Evolutionary conservation across 1,140 invertebrate genomes (phyloP).

Genomic region (Hycleus phaleratus): DNA sequence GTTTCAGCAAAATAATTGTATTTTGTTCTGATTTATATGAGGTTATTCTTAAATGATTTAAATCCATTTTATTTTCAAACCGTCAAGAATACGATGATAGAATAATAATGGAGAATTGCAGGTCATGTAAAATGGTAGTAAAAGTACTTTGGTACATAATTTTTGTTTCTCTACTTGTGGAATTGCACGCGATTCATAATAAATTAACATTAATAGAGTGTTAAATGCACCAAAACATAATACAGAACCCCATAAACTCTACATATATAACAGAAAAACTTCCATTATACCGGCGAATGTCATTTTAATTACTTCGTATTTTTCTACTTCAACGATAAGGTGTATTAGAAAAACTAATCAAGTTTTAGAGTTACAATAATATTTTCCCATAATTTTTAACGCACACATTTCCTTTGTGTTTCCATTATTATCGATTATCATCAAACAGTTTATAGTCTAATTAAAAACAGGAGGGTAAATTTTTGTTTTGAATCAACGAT

Average conservation of each 20-base stretch:
- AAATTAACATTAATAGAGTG: slow-evolving; percentile 13
- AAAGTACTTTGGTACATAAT: slow-evolving; percentile 13
- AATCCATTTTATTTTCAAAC: too few relatives aligned
- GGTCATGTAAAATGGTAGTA: slow-evolving; percentile 14
- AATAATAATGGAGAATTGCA: neutral
- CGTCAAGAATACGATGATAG: too few relatives aligned
- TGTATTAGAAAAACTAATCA: neutral
- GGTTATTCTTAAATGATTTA: too few relatives aligned
- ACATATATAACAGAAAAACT: neutral
- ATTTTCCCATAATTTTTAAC: neutral
- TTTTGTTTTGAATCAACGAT: too few relatives aligned
- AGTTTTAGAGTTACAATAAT: too few relatives aligned
- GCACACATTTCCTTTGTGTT: too few relatives aligned
- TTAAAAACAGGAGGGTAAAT: too few relatives aligned
- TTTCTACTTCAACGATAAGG: neutral
- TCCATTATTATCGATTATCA: too few relatives aligned
- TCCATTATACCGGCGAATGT: neutral
- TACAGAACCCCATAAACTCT: neutral
- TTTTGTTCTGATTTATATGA: too few relatives aligned
- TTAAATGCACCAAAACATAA: neutral
- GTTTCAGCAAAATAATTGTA: too few relatives aligned
- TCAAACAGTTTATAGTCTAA: too few relatives aligned
- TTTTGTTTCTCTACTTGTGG: slow-evolving; percentile 5
- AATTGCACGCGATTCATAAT: slow-evolving; percentile 16
- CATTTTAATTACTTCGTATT: too few relatives aligned